Evolutionary conservation across 2,888 invertebrate species (phyloP), one percentile per base, ranked within the genome.

Genomic region (Mythimna albipuncta): DNA sequence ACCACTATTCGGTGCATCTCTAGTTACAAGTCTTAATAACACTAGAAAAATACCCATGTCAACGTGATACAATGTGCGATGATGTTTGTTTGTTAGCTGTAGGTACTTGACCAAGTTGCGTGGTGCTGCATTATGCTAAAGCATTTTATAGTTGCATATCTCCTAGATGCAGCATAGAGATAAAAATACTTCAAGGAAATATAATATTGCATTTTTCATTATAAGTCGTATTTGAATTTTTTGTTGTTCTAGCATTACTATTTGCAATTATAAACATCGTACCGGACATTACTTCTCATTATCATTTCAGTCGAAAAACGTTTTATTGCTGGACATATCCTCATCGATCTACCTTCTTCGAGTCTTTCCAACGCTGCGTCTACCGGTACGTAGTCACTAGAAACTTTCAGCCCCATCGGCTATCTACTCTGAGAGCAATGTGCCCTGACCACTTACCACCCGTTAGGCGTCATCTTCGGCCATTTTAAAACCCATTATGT

Each of bases 131-230:
- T 69, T 68, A 55, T 82, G 66, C 61, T 72, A 55, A 67, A 61
- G n/a, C 57, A 47, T 64, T 67, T 44, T 64, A 77, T 81, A 57
- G 64, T 54, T 64, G 69, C 61, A 62, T 41, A 70, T 82, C 64
- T 78, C 64, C 50, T 64, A 59, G 72, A 78, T 82, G 32, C 64
- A 67, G 61, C 26, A 13, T 38, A 55, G 10, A 50, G 78, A 82
- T 80, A 72, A 64, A 69, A 82, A 68, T 11, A 21, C 32, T 73
- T 68, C 72, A 70, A 68, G 67, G 47, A 82, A 82, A 82, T 52
- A 68, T 65, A 21, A 54, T 57, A 70, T 64, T 69, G 10, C 38
- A 44, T 35, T n/a, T 62, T 66, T 64, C 5, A 62, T 72, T 73
- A 58, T 19, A 67, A 66, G 38, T 9, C n/a, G 4, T 13, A 21